Evolutionary conservation across 1,140 invertebrate species (phyloP), one percentile per base, ranked within the genome.

Genomic region (Diabrotica undecimpunctata): DNA sequence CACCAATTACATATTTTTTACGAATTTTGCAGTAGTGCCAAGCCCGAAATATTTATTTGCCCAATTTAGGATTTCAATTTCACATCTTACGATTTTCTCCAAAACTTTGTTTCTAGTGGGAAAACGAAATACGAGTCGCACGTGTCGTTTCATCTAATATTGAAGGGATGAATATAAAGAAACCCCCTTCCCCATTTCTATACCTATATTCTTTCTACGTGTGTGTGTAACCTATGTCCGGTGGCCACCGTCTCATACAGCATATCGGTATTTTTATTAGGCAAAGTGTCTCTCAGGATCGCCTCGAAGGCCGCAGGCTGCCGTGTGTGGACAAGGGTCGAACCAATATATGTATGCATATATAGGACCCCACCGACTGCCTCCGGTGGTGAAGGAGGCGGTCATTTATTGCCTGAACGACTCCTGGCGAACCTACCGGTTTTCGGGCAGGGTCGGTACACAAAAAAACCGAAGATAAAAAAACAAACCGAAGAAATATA

Each of bases 231-330:
- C 70, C 71, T 73, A 72, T 74, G 73, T 73, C 71, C 71, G 65
- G 57, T 66, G 41, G 41, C 41, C 41, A 46, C 8, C 41, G 41
- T 46, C 41, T 46, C n/a, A 10, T n/a, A 4, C 41, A 66, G 61
- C 73, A 74, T 73, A 74, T 74, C 72, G 69, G 74, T 75, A 75
- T 75, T 75, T 75, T 75, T 75, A 75, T 75, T 75, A 74, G 71
- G 67, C 69, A 67, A 67, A 72, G 71, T 72, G 74, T 72, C 71
- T 71, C 67, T 41, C 60, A 65, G 62, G 70, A 64, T 68, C 73
- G 72, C 71, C 66, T 72, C 66, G 67, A 72, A 72, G 69, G 72
- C 74, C 74, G 62, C 67, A 65, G 73, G 73, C 73, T 35, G 53
- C 38, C 8, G 36, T 41, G 52, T 11, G 36, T 41, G 61, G 61